These are phyloP conservation scores for Clavelina lepadiformis DNA, from an alignment of 23 tunicate genomes.

Conservation along the genomic window DNA sequence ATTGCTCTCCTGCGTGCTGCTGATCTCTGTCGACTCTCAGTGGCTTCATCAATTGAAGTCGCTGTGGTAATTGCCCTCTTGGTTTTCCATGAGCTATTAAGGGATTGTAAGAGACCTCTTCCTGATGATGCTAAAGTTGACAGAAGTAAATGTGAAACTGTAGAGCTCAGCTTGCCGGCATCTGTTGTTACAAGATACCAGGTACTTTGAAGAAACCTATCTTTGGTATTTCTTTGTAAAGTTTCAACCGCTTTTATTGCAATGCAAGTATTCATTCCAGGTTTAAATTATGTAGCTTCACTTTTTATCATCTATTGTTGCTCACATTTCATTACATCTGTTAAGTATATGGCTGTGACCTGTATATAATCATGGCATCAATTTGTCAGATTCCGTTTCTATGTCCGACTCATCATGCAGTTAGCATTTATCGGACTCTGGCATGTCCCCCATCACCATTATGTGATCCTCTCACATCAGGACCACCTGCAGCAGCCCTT, in stretches of 20 bases:
- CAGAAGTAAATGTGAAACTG: neutral
- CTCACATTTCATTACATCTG: too few species aligned
- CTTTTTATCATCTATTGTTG: too few species aligned
- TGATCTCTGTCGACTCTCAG: constrained; percentile 40
- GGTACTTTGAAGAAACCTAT: constrained; percentile 2
- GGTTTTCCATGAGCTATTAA: constrained; percentile 56
- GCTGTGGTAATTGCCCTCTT: constrained; percentile 52
- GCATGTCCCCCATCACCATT: constrained; percentile 28
- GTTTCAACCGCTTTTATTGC: too few species aligned
- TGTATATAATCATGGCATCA: too few species aligned
- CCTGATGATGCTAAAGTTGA: neutral
- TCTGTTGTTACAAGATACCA: constrained; percentile 57
- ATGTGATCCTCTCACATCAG: constrained; percentile 32
- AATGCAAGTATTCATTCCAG: too few species aligned
- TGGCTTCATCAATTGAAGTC: constrained; percentile 28
- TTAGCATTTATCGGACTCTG: constrained; percentile 56
- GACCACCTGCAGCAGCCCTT: constrained; percentile 58
- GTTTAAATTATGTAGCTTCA: too few species aligned
- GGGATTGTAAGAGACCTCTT: constrained; percentile 16
- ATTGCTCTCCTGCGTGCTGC: constrained; percentile 36
- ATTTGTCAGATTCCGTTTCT: constrained; percentile 56
- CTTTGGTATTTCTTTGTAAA: too few species aligned
- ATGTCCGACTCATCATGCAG: constrained; percentile 66
- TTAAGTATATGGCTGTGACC: too few species aligned
- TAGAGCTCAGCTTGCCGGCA: constrained; percentile 67